Evolutionary conservation across 2,888 invertebrate species (phyloP), one percentile per base, ranked within the genome.

Genomic region (Timandra comae): DNA sequence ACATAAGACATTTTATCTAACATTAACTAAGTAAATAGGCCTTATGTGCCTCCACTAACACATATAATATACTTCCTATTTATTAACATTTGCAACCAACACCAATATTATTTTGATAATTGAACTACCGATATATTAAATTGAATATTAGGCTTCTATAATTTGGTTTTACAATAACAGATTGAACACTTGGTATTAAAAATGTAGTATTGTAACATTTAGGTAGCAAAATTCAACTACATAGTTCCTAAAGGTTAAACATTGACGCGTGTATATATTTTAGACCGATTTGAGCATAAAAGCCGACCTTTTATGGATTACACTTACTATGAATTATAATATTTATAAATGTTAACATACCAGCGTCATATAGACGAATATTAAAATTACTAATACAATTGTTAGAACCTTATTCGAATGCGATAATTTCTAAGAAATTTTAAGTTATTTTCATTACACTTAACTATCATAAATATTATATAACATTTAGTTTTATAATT

Each of bases 281-380:
- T 81, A 80, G 81, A 81, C 81, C 81, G 80, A 71, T 72, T 85
- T 85, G 84, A 85, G 84, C 84, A 82, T 74, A 63, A 69, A 85
- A 82, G 84, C 82, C 75, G 81, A 78, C 63, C 60, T 62, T 61
- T 62, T 56, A 50, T 52, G 48, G 50, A 52, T 63, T 56, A 46
- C 16, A 16, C 16, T 16, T 16, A 16, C 61, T 56, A 50, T 52
- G 48, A 51, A 52, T 63, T 56, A 46, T 71, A 69, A 52, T 64
- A 61, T 65, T 54, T 48, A 58, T 56, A 60, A 66, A 70, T 71
- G 71, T 20, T 27, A 52, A 59, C 16, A 16, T 76, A 81, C 82
- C 82, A 84, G 82, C 82, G 82, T 76, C 82, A 72, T 63, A 69
- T 39, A 67, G 81, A 82, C 82, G 81, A 80, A 73, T 72, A 72